Conservation (phyloP, 2,888 invertebrate genomes). For the Onthophagus sagittarius region DNA sequence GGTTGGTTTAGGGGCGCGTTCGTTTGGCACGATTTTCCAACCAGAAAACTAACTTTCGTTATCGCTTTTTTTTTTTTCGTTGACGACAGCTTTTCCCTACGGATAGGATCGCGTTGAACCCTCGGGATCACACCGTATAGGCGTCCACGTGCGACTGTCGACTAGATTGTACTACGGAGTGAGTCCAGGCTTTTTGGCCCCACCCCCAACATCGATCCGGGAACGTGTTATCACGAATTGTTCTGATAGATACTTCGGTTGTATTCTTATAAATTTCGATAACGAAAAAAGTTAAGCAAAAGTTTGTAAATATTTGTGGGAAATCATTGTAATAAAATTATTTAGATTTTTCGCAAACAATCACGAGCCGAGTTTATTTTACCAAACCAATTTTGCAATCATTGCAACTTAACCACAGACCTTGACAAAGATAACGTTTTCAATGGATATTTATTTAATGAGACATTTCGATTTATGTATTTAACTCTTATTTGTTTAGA, state of each 20-base stretch:
- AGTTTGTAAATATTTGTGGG: no score
- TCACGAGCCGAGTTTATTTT: no score
- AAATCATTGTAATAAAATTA: no score
- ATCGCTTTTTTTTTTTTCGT: background rate
- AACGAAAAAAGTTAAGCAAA: background rate
- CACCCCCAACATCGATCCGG: constrained; percentile 45
- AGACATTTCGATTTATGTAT: background rate
- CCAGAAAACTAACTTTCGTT: background rate
- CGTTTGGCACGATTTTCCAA: background rate
- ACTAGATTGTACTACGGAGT: constrained; percentile 43
- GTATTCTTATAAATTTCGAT: background rate
- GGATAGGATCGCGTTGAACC: background rate
- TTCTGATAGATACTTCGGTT: constrained; percentile 31
- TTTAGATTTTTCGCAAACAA: no score
- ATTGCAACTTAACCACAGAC: no score
- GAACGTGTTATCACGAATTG: constrained; percentile 45
- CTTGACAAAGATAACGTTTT: background rate
- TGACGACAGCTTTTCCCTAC: background rate
- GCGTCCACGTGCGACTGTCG: constrained; percentile 42
- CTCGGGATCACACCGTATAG: constrained; percentile 17
- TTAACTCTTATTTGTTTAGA: background rate
- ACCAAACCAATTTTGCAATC: no score
- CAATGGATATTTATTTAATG: background rate
- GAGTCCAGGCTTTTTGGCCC: constrained; percentile 43
- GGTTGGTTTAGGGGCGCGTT: background rate